Conservation (phyloP, 2,888 invertebrate genomes). For the Gnatocerus cornutus region DNA sequence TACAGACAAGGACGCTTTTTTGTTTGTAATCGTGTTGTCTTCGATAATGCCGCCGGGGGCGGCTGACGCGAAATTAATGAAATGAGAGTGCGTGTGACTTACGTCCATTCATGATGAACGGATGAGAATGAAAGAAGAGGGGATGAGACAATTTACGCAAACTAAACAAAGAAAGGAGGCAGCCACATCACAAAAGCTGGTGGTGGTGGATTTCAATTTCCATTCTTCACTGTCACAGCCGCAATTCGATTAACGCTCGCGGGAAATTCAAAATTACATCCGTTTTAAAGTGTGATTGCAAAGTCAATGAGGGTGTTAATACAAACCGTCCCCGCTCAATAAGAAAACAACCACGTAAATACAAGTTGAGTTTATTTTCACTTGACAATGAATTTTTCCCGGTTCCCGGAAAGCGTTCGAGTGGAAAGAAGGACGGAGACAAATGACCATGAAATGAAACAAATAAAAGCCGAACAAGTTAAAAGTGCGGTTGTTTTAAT, state of each 20-base stretch:
- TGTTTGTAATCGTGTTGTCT: too few species aligned
- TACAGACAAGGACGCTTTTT: conserved; percentile 6
- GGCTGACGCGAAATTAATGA: too few species aligned
- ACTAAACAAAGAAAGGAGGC: too few species aligned
- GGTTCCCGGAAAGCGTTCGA: conserved; percentile 4
- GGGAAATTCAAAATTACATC: conserved; percentile 25
- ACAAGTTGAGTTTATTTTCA: conserved; percentile 1
- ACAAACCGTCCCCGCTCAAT: background rate
- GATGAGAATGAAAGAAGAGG: too few species aligned
- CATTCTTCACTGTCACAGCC: too few species aligned
- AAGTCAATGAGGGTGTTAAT: conserved; percentile 11
- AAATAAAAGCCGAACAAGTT: conserved; percentile 20
- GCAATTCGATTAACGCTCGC: conserved; percentile 11
- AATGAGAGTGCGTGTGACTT: too few species aligned
- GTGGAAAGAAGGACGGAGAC: conserved; percentile 16
- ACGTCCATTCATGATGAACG: too few species aligned
- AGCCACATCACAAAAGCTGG: too few species aligned
- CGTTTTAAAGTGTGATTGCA: background rate
- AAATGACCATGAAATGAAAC: conserved; percentile 8
- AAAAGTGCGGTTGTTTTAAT: conserved; percentile 18
- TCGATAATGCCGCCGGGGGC: too few species aligned
- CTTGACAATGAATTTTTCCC: conserved; percentile 17
- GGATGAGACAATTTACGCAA: too few species aligned
- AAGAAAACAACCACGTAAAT: background rate
- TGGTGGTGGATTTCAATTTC: too few species aligned